Base-by-base conservation (phyloP, 2,797 vertebrate species). In the Nasua narica region DNA sequence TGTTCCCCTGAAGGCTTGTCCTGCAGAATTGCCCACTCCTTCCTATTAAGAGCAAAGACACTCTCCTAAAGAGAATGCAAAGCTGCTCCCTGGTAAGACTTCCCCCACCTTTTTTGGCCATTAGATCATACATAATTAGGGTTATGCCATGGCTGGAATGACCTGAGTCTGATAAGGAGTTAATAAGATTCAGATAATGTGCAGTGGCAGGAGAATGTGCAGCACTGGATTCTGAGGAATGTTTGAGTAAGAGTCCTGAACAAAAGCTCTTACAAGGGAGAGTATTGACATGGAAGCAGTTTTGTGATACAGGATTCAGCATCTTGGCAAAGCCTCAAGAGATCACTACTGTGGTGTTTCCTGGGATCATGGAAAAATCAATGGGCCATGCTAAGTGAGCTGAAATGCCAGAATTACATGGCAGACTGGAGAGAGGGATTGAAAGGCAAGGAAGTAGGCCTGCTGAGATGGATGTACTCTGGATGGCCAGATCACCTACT, bases 61-160 rank as follows among this genome's bases (percentile, higher is more conserved):
- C 32, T 0, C 12, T 56, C 56, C 40, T 50, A 3, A 81, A 46
- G 62, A 37, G 58, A 90, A 12, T 16, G 15, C n/a, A 43, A 52
- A 25, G 60, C 25, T 7, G 10, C 1, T 18, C 5, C 5, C 12
- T 56, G 58, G 21, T 6, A 52, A 76, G 37, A 18, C 32, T 37
- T 0, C 0, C n/a, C 4, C 21, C 6, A 13, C 7, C 5, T 7
- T 3, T 15, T 12, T 25, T 60, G 76, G 48, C 32, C 15, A 32
- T 32, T 32, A 14, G 21, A 13, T 50, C 18, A 27, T 27, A 23
- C 18, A 32, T 27, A n/a, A 50, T 18, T 7, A 9, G 81, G 58
- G 18, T 2, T 5, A 8, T 1, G 3, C 6, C 32, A 7, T 0
- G 9, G 52, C 13, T 25, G 14, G 13, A 56, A 21, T 18, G 4